Evolutionary conservation across 2,113 vertebrate species (phyloP).

Genomic region (Bucco capensis): DNA sequence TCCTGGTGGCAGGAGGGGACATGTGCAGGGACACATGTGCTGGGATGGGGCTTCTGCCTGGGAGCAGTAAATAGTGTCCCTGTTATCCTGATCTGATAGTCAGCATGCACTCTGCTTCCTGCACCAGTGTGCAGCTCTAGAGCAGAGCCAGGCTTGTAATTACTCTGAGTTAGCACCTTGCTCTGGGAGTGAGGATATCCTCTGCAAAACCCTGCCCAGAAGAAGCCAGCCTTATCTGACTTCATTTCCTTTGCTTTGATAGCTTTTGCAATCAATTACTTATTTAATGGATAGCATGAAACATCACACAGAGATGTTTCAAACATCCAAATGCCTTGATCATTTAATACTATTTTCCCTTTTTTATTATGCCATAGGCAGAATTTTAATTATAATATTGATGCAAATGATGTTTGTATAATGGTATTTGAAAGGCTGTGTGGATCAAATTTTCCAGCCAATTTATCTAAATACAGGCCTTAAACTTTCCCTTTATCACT

Average conservation of each 20-base stretch:
- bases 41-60: rapidly evolving
- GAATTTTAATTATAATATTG: conserved; percentile 71
- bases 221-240: background rate
- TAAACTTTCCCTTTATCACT: conserved; percentile 65
- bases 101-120: rapidly evolving
- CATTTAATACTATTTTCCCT: conserved; percentile 59
- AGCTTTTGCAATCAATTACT: conserved; percentile 60
- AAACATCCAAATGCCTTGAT: conserved; percentile 57
- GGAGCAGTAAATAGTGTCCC: rapidly evolving
- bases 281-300: conserved; percentile 50
- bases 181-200: background rate
- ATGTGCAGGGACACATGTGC: rapidly evolving
- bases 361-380: conserved; percentile 57
- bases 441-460: conserved; percentile 68
- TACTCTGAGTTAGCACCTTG: background rate
- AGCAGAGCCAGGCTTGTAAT: background rate
- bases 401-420: conserved; percentile 71
- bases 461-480: conserved; percentile 67
- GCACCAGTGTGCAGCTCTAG: background rate
- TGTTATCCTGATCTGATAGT: rapidly evolving
- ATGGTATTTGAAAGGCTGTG: conserved; percentile 55
- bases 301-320: conserved; percentile 47
- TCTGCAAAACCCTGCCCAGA: background rate
- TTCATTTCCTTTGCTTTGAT: conserved; percentile 48
- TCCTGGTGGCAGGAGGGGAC: background rate